A percentile compares a stretch with the other conserved stretches of the same genome.
These are phyloP conservation scores for Hippocampus guttulatus DNA, from an alignment of 2,113 vertebrate species.

Conservation along the genomic window DNA sequence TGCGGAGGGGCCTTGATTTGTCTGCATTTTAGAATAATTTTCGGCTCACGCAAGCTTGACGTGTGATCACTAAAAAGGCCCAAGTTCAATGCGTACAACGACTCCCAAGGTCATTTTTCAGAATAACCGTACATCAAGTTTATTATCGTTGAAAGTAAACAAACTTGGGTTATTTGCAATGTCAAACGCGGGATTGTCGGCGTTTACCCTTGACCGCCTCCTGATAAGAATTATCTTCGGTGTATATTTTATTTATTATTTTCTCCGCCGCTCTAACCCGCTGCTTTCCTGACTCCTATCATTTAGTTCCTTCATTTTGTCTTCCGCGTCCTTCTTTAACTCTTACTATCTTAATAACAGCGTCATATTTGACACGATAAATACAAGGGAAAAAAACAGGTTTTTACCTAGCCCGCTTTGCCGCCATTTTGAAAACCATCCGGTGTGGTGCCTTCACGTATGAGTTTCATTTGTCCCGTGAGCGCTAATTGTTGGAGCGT, in stretches of 20 bases:
- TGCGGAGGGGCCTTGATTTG: too few relatives aligned
- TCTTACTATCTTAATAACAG: neutral
- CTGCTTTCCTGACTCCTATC: neutral
- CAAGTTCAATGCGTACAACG: too few relatives aligned
- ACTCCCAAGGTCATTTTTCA: slow-evolving; percentile 42
- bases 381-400: neutral
- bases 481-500: too few relatives aligned
- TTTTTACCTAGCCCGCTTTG: neutral
- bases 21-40: neutral
- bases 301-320: slow-evolving; percentile 1
- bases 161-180: slow-evolving; percentile 38
- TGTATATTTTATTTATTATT: neutral
- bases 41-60: too few relatives aligned
- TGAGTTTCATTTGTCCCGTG: too few relatives aligned
- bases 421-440: neutral
- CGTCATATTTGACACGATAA: neutral
- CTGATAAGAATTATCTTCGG: neutral
- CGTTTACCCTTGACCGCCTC: slow-evolving; percentile 34
- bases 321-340: neutral
- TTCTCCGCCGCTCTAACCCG: neutral
- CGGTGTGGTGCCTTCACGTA: too few relatives aligned
- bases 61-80: too few relatives aligned
- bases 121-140: slow-evolving; percentile 13
- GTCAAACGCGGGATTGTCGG: slow-evolving; percentile 32
- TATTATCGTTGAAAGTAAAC: slow-evolving; percentile 22